Conservation (phyloP, 2,888 invertebrate genomes). For the Atrina japonica region DNA sequence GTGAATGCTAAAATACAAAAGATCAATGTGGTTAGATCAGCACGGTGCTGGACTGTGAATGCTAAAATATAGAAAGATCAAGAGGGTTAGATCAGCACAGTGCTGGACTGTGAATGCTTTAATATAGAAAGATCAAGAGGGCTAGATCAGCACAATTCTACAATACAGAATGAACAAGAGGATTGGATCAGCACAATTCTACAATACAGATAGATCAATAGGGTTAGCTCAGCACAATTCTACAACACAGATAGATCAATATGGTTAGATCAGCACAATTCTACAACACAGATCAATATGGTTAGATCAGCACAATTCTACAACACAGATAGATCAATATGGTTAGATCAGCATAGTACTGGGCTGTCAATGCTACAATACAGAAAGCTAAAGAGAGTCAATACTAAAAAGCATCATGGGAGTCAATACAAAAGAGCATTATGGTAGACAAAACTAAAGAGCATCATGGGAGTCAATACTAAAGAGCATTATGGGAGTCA, state of each 20-base stretch:
- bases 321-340: background rate
- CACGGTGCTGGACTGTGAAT: conserved; percentile 83
- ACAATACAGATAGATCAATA: conserved; percentile 46
- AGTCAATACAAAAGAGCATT: no score
- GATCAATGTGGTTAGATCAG: no score
- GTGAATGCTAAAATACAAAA: conserved; percentile 83
- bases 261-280: background rate
- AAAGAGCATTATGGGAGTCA: no score
- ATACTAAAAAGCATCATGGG: no score
- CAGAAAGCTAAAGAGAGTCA: background rate
- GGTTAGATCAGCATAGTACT: no score
- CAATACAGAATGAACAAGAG: conserved; percentile 38
- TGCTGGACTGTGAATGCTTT: conserved; percentile 85
- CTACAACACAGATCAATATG: no score
- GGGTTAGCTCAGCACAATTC: no score
- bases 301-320: background rate
- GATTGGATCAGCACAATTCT: conserved; percentile 73
- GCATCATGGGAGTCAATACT: no score
- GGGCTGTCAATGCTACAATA: no score
- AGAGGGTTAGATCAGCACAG: no score
- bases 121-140: conserved; percentile 37
- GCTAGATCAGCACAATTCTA: conserved; percentile 80
- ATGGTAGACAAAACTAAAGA: no score
- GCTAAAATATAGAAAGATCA: conserved; percentile 80
- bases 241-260: no score